Base-by-base conservation (phyloP, 30 jellyfish, hydroid and myxozoan genomes). In the Aurelia aurita region DNA sequence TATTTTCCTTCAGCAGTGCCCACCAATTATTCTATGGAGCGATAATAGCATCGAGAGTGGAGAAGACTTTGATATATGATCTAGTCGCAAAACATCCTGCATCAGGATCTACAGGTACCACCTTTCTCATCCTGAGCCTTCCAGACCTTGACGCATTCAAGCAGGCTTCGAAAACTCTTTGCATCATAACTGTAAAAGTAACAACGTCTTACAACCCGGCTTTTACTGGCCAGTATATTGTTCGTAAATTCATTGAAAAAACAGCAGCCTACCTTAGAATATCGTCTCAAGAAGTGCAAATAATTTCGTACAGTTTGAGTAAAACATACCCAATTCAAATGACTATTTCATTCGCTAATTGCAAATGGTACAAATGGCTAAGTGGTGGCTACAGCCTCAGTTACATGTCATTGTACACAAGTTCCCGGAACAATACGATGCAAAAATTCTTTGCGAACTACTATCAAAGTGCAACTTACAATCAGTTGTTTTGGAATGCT, bases 31-130 rank as follows among this genome's bases (percentile, higher is more conserved):
- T 95, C 26, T 89, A 84, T 58, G 97, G 89, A 28, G 59, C 91
- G 1, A 82, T 97, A 19, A 79, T 87, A 14, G 29, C 93, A 53
- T 75, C 90, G 4, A 44, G 68, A 60, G n/a, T 86, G 67, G 22
- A 57, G 53, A 45, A 69, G 21, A 69, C 67, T 22, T 12, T 49
- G 67, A 58, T 21, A n/a, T 95, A 28, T 59, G 80, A 74, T 16
- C 63, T 95, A 35, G 39, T 34, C 6, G 97, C 98, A 10, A 80
- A 58, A 34, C 96, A 95, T 51, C 99, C 97, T 47, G 35, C 12
- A 15, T 89, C 99, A 6, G 86, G 87, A 3, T 65, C 54, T 15
- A 69, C 32, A 51, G 85, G 66, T 34, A 6, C 63, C 14, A 65
- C 94, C 13, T 23, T 77, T 51, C 49, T 85, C 53, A 86, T 77